Evolutionary conservation across 1,140 invertebrate genomes (phyloP).

Genomic region (Tetramorium parvispinum): DNA sequence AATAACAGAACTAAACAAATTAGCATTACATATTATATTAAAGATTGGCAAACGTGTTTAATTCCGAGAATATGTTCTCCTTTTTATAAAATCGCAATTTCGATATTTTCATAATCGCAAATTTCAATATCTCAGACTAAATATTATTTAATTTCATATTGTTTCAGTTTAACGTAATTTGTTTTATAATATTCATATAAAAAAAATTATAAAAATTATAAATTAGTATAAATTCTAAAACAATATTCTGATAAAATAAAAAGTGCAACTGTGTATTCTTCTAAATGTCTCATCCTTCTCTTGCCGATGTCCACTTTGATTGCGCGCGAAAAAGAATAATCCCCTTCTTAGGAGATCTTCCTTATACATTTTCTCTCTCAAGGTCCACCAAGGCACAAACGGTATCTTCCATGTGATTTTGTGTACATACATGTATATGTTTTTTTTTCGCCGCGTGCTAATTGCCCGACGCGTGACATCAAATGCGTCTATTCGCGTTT

Average conservation of each 20-base stretch:
- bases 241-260: neutral
- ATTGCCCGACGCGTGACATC: neutral
- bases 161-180: neutral
- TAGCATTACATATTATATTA: neutral
- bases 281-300: neutral
- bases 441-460: neutral
- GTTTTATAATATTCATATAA: neutral
- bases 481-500: neutral
- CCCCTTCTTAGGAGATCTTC: neutral
- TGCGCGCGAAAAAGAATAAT: neutral
- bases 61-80: neutral
- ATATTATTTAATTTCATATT: neutral
- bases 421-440: neutral
- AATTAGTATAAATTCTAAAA: no score
- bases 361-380: neutral
- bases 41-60: neutral
- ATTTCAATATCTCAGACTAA: neutral
- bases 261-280: neutral
- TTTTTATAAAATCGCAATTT: no score
- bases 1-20: neutral
- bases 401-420: slow-evolving; percentile 1
- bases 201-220: no score
- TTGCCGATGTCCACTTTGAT: neutral
- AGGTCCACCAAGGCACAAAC: no score
- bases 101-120: neutral